These are phyloP conservation scores for Chunga burmeisteri DNA, from an alignment of 2,113 vertebrate species.

Conservation along the genomic window DNA sequence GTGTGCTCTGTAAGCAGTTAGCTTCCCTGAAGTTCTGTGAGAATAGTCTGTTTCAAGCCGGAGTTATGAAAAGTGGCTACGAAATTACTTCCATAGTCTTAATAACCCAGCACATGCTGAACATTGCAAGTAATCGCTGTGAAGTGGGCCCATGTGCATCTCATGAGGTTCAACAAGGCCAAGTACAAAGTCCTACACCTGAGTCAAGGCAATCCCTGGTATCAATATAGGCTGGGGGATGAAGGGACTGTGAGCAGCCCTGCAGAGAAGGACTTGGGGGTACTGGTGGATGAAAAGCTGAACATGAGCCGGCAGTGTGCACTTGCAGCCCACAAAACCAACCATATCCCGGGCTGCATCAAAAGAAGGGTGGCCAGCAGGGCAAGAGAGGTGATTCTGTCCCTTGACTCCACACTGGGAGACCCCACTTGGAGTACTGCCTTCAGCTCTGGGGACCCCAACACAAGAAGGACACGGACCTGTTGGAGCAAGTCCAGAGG, in stretches of 20 bases:
- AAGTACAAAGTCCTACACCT: neutral
- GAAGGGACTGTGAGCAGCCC: neutral
- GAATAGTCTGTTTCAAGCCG: neutral
- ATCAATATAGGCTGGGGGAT: neutral
- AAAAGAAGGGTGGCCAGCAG: accelerated
- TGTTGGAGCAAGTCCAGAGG: accelerated
- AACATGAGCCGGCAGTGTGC: neutral
- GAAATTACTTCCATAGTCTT: neutral
- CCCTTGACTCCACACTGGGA: neutral
- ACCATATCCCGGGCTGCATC: neutral
- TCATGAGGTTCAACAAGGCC: neutral
- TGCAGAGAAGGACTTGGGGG: neutral
- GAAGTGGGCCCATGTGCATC: accelerated
- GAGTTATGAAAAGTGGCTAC: neutral
- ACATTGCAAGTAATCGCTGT: neutral
- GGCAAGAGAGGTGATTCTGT: neutral
- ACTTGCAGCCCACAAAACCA: neutral
- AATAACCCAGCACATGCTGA: neutral
- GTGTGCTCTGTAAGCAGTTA: neutral
- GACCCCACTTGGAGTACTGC: neutral
- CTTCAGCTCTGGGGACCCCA: neutral
- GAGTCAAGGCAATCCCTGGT: accelerated
- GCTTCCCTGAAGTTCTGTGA: neutral
- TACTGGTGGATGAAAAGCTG: neutral
- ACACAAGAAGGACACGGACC: accelerated